Conservation (phyloP, 2,797 vertebrate species). For the Hipposideros larvatus region DNA sequence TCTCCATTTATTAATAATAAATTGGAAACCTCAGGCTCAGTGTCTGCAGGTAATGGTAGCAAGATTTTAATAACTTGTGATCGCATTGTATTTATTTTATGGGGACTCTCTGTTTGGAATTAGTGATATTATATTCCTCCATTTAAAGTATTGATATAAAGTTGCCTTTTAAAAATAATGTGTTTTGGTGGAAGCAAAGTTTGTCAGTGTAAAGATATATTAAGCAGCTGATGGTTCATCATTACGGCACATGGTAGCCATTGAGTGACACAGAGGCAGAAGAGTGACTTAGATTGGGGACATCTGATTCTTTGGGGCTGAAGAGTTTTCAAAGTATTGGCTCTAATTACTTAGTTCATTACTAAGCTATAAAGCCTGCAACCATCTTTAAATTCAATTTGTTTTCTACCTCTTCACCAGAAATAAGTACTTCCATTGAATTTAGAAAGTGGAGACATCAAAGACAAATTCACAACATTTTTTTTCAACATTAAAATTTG, state of each 20-base stretch:
- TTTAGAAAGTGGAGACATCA: not conserved
- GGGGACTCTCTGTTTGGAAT: not conserved
- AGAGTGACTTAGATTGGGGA: not conserved
- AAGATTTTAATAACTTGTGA: not conserved
- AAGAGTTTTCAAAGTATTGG: not conserved
- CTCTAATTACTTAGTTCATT: not conserved
- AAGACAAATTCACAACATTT: not conserved
- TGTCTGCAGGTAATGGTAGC: not conserved
- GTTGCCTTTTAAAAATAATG: not conserved
- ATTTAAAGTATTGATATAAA: not conserved
- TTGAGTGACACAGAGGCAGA: not conserved
- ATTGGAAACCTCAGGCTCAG: not conserved
- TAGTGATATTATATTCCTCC: not conserved
- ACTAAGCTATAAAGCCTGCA: not conserved
- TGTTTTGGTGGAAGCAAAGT: slow-evolving; percentile 15
- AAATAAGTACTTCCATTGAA: not conserved
- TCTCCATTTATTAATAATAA: not conserved
- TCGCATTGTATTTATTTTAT: not conserved
- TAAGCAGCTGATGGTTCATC: not conserved
- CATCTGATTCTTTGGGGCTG: not conserved
- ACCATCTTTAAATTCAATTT: not conserved
- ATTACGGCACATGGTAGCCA: not conserved
- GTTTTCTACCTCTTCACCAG: not conserved
- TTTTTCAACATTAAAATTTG: not conserved
- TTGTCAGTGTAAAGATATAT: not conserved